Conservation (phyloP, 1,140 invertebrate genomes). For the Papilio dardanus region DNA sequence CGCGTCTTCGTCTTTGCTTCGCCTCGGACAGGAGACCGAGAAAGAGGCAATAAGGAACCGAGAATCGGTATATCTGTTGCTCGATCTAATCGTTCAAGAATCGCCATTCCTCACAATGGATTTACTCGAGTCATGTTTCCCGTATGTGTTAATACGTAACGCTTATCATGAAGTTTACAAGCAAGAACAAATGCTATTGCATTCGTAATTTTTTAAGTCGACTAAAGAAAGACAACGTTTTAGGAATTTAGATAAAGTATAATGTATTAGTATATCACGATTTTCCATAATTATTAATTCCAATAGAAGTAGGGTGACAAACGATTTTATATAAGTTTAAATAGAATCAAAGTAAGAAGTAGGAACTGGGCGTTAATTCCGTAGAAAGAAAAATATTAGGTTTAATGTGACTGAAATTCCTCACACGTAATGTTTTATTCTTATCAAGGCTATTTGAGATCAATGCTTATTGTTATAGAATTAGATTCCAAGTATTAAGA, state of each 20-base stretch:
- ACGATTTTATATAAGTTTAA: not conserved
- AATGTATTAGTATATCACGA: slow-evolving; percentile 35
- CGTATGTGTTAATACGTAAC: slow-evolving; percentile 97
- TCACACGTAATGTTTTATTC: slow-evolving; percentile 40
- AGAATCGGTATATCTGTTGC: slow-evolving; percentile 97
- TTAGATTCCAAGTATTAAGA: slow-evolving; percentile 23
- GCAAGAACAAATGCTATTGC: slow-evolving; percentile 88
- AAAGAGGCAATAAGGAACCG: slow-evolving; percentile 96
- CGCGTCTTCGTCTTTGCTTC: slow-evolving; percentile 96
- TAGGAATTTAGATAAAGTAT: slow-evolving; percentile 38
- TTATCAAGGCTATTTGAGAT: slow-evolving; percentile 1
- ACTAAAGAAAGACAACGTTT: slow-evolving; percentile 46
- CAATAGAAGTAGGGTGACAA: slow-evolving; percentile 28
- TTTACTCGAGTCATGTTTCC: slow-evolving; percentile 98
- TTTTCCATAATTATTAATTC: slow-evolving; percentile 39
- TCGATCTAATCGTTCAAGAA: slow-evolving; percentile 98
- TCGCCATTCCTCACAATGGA: slow-evolving; percentile 99
- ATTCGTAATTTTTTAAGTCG: slow-evolving; percentile 68
- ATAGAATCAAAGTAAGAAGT: not conserved
- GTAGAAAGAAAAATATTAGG: slow-evolving; percentile 42
- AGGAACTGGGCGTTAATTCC: slow-evolving; percentile 13
- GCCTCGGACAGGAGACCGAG: slow-evolving; percentile 97
- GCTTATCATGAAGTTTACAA: slow-evolving; percentile 98
- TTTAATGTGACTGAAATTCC: slow-evolving; percentile 69
- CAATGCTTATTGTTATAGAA: slow-evolving; percentile 11